Conservation (phyloP, 2,888 invertebrate genomes). For the Drosophila borborema region DNA sequence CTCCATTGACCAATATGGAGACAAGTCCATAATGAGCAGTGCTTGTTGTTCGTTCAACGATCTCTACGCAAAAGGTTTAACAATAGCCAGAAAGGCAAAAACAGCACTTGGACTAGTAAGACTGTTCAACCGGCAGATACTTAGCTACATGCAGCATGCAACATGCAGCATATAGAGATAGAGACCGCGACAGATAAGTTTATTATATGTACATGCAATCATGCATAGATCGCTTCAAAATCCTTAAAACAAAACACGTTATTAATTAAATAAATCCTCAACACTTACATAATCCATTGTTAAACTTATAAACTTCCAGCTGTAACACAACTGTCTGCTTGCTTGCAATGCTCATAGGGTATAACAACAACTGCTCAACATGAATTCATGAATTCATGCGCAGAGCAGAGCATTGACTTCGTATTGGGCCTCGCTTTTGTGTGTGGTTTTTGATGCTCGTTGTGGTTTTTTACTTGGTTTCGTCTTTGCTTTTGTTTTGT, state of each 20-base stretch:
- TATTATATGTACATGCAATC: background rate
- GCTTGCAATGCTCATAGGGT: background rate
- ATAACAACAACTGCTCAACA: constrained; percentile 52
- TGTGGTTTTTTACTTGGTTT: constrained; percentile 42
- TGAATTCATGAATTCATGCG: constrained; percentile 74
- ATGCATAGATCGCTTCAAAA: background rate
- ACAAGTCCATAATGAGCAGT: constrained; percentile 48
- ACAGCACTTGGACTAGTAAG: constrained; percentile 18
- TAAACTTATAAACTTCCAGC: background rate
- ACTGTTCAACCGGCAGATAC: background rate
- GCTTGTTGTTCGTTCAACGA: constrained; percentile 48
- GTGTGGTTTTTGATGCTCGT: constrained; percentile 35
- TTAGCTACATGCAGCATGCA: background rate
- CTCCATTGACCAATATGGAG: constrained; percentile 17
- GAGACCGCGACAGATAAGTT: background rate
- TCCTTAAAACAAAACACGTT: background rate
- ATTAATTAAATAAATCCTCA: background rate
- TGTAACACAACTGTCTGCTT: background rate
- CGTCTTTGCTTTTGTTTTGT: constrained; percentile 21
- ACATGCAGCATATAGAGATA: too few species aligned
- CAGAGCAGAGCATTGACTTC: constrained; percentile 71
- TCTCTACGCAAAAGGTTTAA: constrained; percentile 72
- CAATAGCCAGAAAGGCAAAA: constrained; percentile 61
- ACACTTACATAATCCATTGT: background rate
- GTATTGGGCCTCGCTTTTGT: constrained; percentile 65